A percentile compares a stretch with the other conserved stretches of the same genome.
Evolutionary conservation across 2,888 invertebrate genomes (phyloP).

Genomic region (Elysia crispata): DNA sequence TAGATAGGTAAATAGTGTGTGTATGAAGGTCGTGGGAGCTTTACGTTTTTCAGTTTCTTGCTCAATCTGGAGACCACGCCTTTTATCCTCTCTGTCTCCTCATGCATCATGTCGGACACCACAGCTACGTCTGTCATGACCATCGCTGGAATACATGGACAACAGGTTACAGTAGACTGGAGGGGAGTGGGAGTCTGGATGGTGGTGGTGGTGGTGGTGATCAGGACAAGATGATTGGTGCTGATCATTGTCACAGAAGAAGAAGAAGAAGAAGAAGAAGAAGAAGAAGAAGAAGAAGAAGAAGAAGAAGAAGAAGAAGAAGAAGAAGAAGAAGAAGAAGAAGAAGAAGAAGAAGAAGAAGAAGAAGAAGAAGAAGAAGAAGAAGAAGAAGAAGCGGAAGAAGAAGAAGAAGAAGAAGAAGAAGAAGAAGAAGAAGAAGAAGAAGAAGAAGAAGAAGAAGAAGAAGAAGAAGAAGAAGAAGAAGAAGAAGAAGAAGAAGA

Average conservation of each 20-base stretch:
- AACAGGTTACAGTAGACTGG: too few relatives aligned
- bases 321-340: too few relatives aligned
- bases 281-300: too few relatives aligned
- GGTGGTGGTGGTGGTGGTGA: too few relatives aligned
- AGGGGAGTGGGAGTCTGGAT: too few relatives aligned
- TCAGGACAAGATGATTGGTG: too few relatives aligned
- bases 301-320: too few relatives aligned
- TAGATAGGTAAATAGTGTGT: too few relatives aligned
- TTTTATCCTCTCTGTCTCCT: conserved; percentile 57
- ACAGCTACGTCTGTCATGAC: conserved; percentile 60
- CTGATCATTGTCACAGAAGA: too few relatives aligned
- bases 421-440: not conserved
- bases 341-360: too few relatives aligned
- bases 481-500: conserved; percentile 5
- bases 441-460: not conserved
- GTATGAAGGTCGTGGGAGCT: too few relatives aligned
- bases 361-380: not conserved
- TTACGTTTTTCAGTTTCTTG: conserved; percentile 56
- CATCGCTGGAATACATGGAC: conserved; percentile 62
- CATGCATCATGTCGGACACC: conserved; percentile 55
- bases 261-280: too few relatives aligned
- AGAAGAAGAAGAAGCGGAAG: not conserved
- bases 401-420: not conserved
- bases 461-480: not conserved
- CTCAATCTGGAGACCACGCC: conserved; percentile 57